Percentiles rank a stretch among this genome's conserved stretches.
These are phyloP conservation scores for Macquaria australasica DNA, from an alignment of 2,113 vertebrate genomes.

Conservation along the genomic window DNA sequence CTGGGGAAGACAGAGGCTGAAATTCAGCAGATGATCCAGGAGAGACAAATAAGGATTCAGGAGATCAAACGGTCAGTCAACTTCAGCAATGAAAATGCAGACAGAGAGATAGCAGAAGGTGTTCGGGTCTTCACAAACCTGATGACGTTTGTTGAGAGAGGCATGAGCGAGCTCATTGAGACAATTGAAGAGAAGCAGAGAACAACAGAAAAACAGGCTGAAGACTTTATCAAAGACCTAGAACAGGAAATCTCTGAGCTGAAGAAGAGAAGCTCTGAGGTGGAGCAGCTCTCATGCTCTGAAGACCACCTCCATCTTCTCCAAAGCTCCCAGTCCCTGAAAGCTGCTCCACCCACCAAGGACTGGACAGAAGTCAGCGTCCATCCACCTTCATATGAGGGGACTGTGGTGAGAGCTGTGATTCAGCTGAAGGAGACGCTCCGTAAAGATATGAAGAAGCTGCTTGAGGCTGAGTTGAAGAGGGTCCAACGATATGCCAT, in stretches of 20 bases:
- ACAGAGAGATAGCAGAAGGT: not conserved
- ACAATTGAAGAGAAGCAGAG: not conserved
- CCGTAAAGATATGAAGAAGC: not conserved
- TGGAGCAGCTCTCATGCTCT: not conserved
- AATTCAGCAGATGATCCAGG: slow-evolving; percentile 9
- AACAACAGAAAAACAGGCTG: not conserved
- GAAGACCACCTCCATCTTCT: slow-evolving; percentile 1
- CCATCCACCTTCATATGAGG: not conserved
- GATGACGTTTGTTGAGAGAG: not conserved
- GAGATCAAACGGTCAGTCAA: not conserved
- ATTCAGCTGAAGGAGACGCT: not conserved
- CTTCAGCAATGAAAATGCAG: not conserved
- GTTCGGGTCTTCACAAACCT: slow-evolving; percentile 4
- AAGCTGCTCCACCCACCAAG: not conserved
- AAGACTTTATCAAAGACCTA: not conserved
- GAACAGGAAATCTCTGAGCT: slow-evolving; percentile 33
- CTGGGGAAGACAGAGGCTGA: not conserved
- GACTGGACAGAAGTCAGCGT: not conserved
- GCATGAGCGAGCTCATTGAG: rapidly evolving
- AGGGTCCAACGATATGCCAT: slow-evolving; percentile 17
- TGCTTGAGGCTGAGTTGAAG: slow-evolving; percentile 3
- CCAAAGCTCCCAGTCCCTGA: not conserved
- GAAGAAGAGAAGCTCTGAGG: not conserved
- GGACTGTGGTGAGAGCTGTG: not conserved
- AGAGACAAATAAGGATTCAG: not conserved